Base-by-base conservation (phyloP, 2,888 invertebrate species). In the Luffia ferchaultella region DNA sequence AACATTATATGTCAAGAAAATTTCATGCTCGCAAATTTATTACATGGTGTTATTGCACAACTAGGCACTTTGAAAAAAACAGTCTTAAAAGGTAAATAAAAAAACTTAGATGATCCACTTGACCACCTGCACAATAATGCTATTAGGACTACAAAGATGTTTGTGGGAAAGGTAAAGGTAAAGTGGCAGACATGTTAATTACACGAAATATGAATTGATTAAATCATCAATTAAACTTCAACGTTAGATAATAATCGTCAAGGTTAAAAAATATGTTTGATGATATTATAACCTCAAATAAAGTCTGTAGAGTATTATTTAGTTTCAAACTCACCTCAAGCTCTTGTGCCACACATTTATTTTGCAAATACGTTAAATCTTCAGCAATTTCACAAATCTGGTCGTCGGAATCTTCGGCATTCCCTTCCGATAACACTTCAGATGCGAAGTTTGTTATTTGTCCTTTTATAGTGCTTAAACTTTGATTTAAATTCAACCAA, bases 401-500 rank as follows among this genome's bases (percentile, higher is more conserved):
- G 54, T 66, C 69, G 40, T 54, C 64, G 51, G 58, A 55, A 60
- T 70, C 68, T 63, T 89, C 89, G 53, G 80, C 86, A 62, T 86
- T 85, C 56, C 85, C 87, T 62, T 95, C 95, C 57, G 92, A 89
- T 67, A 96, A 86, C 61, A 96, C 95, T 77, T 95, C 95, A 70
- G 92, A 93, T 53, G 96, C 95, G 64, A 96, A 91, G 80, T 88
- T 95, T 40, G 90, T 89, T 63, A 96, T 88, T 85, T 96, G 96
- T 59, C 95, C 96, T 73, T 94, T 95, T 58, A 96, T 78, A 75
- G 86, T 89, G 67, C 74, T 88, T 58, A 88, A 78, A 77, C 88
- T 88, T 62, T 88, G 85, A 70, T 90, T 90, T 53, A 86, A 64
- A 70, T 88, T 88, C 53, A 90, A 79, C 90, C 90, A 91, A 72